Percentiles rank a stretch among this genome's conserved stretches.
These are phyloP conservation scores for Spodoptera picta DNA, from an alignment of 2,888 invertebrate species.

Conservation along the genomic window DNA sequence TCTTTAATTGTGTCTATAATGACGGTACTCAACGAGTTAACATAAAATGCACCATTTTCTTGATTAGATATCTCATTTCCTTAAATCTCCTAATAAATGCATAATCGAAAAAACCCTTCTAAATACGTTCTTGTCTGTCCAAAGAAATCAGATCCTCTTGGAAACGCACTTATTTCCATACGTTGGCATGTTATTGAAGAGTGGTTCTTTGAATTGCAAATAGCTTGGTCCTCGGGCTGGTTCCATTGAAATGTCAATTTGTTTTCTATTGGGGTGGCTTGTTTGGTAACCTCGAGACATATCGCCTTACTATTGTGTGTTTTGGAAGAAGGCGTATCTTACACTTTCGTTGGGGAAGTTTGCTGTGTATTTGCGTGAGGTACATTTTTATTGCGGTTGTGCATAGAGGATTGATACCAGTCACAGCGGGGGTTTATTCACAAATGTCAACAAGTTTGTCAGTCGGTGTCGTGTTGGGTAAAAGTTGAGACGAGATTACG, in stretches of 20 bases:
- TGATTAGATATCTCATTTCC: background rate
- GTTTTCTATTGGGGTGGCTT: constrained; percentile 84
- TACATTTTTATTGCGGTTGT: constrained; percentile 38
- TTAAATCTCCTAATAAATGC: background rate
- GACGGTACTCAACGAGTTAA: too few relatives aligned
- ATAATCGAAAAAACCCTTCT: constrained; percentile 26
- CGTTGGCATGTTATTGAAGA: constrained; percentile 83
- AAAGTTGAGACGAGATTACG: too few relatives aligned
- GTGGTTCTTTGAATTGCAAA: constrained; percentile 87
- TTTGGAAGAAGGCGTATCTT: constrained; percentile 58
- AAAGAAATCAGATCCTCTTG: constrained; percentile 83
- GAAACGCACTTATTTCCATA: constrained; percentile 83
- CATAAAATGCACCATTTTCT: too few relatives aligned
- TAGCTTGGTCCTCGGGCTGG: constrained; percentile 77
- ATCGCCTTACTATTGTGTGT: constrained; percentile 74
- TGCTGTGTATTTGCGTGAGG: constrained; percentile 48
- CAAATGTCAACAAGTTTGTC: too few relatives aligned
- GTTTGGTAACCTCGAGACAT: constrained; percentile 73
- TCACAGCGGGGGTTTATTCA: background rate
- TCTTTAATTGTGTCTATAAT: too few relatives aligned
- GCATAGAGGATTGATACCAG: background rate
- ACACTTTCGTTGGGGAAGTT: constrained; percentile 60
- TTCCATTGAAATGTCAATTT: constrained; percentile 87
- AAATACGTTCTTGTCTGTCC: constrained; percentile 59
- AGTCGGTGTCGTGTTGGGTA: too few relatives aligned